Evolutionary conservation across 1,140 invertebrate species (phyloP), one percentile per base, ranked within the genome.

Genomic region (Euglossa dilemma): DNA sequence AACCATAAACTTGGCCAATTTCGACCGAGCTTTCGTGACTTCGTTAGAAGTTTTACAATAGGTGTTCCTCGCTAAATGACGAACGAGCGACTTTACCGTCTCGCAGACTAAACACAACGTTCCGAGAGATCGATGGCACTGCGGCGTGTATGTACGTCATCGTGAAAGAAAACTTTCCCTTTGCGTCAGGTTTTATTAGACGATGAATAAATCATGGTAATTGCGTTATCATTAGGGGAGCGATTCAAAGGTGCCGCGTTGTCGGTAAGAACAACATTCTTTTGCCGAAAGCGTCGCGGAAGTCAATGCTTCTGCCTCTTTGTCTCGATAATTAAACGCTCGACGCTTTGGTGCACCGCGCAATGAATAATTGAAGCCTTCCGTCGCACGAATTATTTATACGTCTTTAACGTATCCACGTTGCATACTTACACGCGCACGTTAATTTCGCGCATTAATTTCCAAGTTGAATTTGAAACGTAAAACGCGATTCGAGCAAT

Each of bases 161-260:
- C 74, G 25, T 54, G 73, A 8, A 64, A 59, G 56, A 69, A 25
- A 70, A 75, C 54, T 20, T 50, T 50, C 47, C 18, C 56, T 36
- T 23, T 25, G 23, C 75, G 73, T 54, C 64, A 56, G 43, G 52
- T 57, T 74, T 54, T n/a, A 80, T 54, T 54, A 6, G 54, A 6
- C 16, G 45, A 16, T 56, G 69, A 73, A 86, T 87, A 86, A 87
- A 87, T 87, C 71, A 75, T 70, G 28, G 52, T 70, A 78, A 78
- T 77, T 56, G 54, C 56, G 67, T 52, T 47, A 16, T 83, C 73
- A 72, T 54, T 73, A 59, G 28, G 45, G 23, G 36, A 36, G 23
- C 50, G n/a, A 86, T 85, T 76, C 52, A 50, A 57, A 81, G 36
- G 56, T 43, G n/a, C 14, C n/a, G 43, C 57, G 43, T 6, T 50